Evolutionary conservation across 2,888 invertebrate genomes (phyloP), one percentile per base, ranked within the genome.

Genomic region (Ophion costatus): DNA sequence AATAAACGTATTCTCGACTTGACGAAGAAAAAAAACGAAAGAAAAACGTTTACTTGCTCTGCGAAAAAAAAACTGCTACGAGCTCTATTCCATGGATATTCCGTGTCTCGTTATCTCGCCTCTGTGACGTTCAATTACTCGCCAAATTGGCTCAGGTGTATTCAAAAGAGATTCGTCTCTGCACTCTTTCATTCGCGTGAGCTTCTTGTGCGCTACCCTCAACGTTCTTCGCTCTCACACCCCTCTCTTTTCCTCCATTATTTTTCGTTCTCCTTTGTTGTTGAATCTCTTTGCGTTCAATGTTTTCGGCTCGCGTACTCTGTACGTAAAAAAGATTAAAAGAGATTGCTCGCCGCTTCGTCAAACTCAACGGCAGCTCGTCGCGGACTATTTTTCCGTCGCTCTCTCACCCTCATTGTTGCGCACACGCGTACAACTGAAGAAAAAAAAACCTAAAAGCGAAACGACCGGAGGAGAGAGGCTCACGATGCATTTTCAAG

Each of bases 111-210:
- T 67, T n/a, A 17, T 63, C 61, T 66, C 66, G 66, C 38, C 29
- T 71, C 42, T 4, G 42, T 20, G 45, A 64, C 66, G 70, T 71
- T 66, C 63, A 82, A 82, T 76, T 77, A 67, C 83, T 77, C 83
- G 73, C 80, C 56, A 77, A 83, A 83, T 83, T 77, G 83, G 51
- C 76, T 83, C 76, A 61, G 83, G 77, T 80, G 77, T 83, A 80
- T 80, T 76, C 80, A 80, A 69, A 71, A 75, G 24, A 33, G 42
- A 29, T 80, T n/a, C 63, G 14, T 57, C 73, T 17, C 63, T 45
- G 17, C 59, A 6, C 57, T 45, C 80, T 67, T 20, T 69, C 69
- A 24, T 22, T 14, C 33, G 67, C 33, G 29, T n/a, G 22, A 17
- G 20, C 17, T 51, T 57, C 33, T n/a, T n/a, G n/a, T n/a, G n/a